These are phyloP conservation scores for Euschistus heros DNA, from an alignment of 1,140 invertebrate genomes.

Conservation along the genomic window DNA sequence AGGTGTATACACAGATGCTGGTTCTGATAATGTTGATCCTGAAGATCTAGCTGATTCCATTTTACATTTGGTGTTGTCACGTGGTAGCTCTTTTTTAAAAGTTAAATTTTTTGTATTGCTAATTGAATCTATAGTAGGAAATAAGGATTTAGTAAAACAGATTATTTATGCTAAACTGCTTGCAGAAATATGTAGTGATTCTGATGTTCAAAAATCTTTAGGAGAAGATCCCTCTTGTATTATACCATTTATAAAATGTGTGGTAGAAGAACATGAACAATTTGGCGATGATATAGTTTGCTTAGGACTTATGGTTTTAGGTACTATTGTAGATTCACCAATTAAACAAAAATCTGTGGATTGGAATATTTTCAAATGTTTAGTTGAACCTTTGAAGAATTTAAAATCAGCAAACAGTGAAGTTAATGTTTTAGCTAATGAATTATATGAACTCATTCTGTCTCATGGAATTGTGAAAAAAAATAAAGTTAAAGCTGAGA, in stretches of 20 bases:
- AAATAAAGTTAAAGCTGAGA: constrained; percentile 33
- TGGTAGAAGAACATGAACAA: constrained; percentile 17
- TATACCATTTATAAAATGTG: constrained; percentile 16
- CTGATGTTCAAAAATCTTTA: constrained; percentile 9
- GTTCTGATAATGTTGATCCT: constrained; percentile 21
- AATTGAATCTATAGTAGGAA: constrained; percentile 5
- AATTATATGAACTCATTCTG: constrained; percentile 40
- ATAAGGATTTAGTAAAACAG: constrained; percentile 20
- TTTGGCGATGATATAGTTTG: constrained; percentile 34
- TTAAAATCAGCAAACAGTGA: constrained; percentile 30
- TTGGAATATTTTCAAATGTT: constrained; percentile 37
- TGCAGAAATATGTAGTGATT: constrained; percentile 18
- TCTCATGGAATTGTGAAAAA: constrained; percentile 35
- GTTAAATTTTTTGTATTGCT: constrained; percentile 17
- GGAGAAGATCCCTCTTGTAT: constrained; percentile 19
- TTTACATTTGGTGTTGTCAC: constrained; percentile 32
- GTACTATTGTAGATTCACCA: constrained; percentile 33
- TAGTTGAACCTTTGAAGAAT: constrained; percentile 38
- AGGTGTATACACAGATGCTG: constrained; percentile 30
- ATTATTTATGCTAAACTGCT: constrained; percentile 14
- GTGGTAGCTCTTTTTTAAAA: constrained; percentile 9
- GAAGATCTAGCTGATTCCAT: constrained; percentile 33
- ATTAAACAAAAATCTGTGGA: constrained; percentile 30
- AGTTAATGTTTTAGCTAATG: constrained; percentile 32
- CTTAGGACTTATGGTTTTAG: constrained; percentile 38